Conservation (phyloP, 2,888 invertebrate species). For the Chromoteleia sp. region DNA sequence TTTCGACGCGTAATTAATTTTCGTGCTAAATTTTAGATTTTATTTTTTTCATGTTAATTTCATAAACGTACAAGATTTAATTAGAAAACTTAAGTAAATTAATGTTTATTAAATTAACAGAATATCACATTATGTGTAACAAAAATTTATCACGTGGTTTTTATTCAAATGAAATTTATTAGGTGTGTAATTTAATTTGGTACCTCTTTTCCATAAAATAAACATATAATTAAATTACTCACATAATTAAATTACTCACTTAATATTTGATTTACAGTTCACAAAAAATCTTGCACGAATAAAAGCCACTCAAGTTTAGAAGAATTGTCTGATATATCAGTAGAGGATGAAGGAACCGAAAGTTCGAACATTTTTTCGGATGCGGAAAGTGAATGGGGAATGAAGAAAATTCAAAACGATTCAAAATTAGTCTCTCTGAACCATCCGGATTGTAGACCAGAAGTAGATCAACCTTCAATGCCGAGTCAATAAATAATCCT, state of each 20-base stretch:
- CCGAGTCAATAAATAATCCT: slow-evolving; percentile 17
- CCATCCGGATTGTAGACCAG: slow-evolving; percentile 86
- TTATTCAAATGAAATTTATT: no score
- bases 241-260: no score
- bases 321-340: slow-evolving; percentile 85
- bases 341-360: slow-evolving; percentile 87
- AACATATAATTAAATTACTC: no score
- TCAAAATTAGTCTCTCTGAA: slow-evolving; percentile 65
- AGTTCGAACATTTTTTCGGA: slow-evolving; percentile 88
- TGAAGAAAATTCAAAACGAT: slow-evolving; percentile 76
- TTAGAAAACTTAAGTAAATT: neutral
- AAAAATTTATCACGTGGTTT: no score
- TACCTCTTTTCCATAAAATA: no score
- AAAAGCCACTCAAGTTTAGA: slow-evolving; percentile 80
- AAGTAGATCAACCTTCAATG: slow-evolving; percentile 86
- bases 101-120: no score
- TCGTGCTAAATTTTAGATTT: slow-evolving; percentile 5
- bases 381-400: slow-evolving; percentile 90
- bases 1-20: neutral
- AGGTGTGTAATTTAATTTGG: no score
- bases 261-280: slow-evolving; percentile 55
- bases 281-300: slow-evolving; percentile 69
- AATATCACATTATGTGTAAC: no score
- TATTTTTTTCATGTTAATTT: slow-evolving; percentile 8
- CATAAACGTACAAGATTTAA: slow-evolving; percentile 2